Evolutionary conservation across 35 echinoderm and acorn worm species (phyloP), one percentile per base, ranked within the genome.

Genomic region (Anneissia japonica): DNA sequence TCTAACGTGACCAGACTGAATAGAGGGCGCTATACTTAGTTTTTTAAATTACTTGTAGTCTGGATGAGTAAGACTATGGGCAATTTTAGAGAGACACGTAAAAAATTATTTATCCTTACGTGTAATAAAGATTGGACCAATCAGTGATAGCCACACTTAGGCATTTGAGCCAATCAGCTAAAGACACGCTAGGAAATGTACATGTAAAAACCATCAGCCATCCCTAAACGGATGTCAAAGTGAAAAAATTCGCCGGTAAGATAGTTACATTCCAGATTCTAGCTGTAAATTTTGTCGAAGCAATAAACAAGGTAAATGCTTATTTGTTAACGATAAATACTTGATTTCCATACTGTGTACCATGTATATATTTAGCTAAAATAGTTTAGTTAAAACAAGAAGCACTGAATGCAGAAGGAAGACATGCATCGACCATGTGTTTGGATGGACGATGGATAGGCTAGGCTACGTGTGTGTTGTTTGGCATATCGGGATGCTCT

Each of bases 51-150:
- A 43, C 14, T 43, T 43, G 40, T 43, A 6, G 7, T 64, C 51
- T 64, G 51, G 51, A 64, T 26, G 21, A 64, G 26, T 23, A 64
- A 64, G 51, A 64, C 51, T 64, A 64, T 26, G 21, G 19, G 26
- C 51, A 9, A 23, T 3, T 3, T 64, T 19, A 23, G 26, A 64
- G 26, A 26, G 51, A 64, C 51, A 64, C 51, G 51, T 64, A 64
- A 9, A 64, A 26, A 23, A 64, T 16, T 64, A 23, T 9, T n/a
- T 64, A 64, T 19, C 51, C 7, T 64, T 64, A 64, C 51, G 51
- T 64, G 51, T 64, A 64, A 64, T 64, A 64, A 64, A 64, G 51
- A 64, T 64, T 64, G 51, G 51, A 64, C 51, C 51, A 64, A 64
- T 64, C 51, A 64, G 51, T 19, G 51, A 23, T 64, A 64, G 51